Base-by-base conservation (phyloP, 2,888 invertebrate genomes). In the Epistrophe eligans region DNA sequence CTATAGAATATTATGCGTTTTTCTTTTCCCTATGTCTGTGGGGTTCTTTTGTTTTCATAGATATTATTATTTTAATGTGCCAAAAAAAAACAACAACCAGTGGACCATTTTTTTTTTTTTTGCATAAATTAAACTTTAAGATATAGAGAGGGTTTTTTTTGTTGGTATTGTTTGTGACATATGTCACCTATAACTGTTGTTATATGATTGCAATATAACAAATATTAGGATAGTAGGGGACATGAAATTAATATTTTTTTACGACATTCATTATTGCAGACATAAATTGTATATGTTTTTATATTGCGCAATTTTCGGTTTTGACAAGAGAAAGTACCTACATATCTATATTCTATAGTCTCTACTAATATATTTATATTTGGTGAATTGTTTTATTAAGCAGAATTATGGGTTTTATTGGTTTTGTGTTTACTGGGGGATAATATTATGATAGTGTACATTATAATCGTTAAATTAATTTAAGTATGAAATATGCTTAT, bases 171-270 rank as follows among this genome's bases (percentile, higher is more conserved):
- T 35, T 84, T 73, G 43, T 72, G 77, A 77, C 85, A 82, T 82
- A 82, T 82, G 85, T 64, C 82, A 77, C 43, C 55, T 28, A 70
- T 81, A 82, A 77, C 77, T 70, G 72, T 73, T 74, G 67, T 58
- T 77, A 77, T 77, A 77, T 70, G 77, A 82, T 85, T 82, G 85
- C 81, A 77, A 81, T 73, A 85, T 67, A 77, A 81, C 62, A 77
- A 77, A 72, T 73, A 73, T 73, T 73, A 73, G 77, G 35, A 66
- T 50, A 77, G 77, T 45, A 7, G 52, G 55, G 35, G 11, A 77
- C 57, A 77, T 85, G 77, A 81, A 82, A 82, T 72, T 67, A 67
- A 48, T 79, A 55, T 79, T 76, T 24, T n/a, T 79, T 84, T 85
- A 82, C 77, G 60, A 57, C 77, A 50, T 60, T 82, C 62, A 84